phyloP scores from a whole-genome alignment of 2,888 invertebrate species.

The Acrobasis suavella region DNA sequence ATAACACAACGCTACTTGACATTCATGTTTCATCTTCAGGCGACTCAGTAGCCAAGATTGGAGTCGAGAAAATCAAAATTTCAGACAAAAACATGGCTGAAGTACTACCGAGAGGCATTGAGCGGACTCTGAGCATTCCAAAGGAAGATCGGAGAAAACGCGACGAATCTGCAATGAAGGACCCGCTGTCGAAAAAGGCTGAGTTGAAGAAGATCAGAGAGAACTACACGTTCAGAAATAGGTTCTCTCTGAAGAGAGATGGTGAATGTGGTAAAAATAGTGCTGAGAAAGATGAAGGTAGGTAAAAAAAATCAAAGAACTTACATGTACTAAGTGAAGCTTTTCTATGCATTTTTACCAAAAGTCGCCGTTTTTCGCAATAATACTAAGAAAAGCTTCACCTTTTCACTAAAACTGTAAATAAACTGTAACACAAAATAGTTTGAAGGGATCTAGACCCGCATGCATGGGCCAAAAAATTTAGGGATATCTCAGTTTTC shows the following conservation, averaged over 20 bases:
- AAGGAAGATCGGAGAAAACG: not conserved
- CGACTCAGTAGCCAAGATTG: not conserved
- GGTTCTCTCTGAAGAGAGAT: not conserved
- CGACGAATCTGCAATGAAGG: not conserved
- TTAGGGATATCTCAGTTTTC: too few species aligned
- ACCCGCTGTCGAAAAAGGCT: not conserved
- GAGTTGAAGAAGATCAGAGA: conserved; percentile 3
- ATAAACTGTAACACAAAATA: too few species aligned
- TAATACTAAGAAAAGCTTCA: too few species aligned
- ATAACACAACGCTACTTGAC: not conserved
- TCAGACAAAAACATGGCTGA: not conserved
- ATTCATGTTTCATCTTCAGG: not conserved
- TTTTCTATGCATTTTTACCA: too few species aligned
- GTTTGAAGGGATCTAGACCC: too few species aligned
- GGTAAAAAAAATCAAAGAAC: too few species aligned
- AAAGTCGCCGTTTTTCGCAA: too few species aligned
- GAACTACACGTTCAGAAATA: conserved; percentile 4
- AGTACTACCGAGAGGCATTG: not conserved
- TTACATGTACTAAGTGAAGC: too few species aligned
- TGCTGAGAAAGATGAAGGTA: not conserved
- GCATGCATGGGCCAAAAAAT: too few species aligned
- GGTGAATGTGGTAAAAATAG: not conserved
- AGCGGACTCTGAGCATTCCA: not conserved
- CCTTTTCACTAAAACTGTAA: too few species aligned
- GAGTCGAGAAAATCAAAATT: not conserved